These are phyloP conservation scores for Urocyon cinereoargenteus DNA, from an alignment of 2,797 vertebrate genomes.

Conservation along the genomic window DNA sequence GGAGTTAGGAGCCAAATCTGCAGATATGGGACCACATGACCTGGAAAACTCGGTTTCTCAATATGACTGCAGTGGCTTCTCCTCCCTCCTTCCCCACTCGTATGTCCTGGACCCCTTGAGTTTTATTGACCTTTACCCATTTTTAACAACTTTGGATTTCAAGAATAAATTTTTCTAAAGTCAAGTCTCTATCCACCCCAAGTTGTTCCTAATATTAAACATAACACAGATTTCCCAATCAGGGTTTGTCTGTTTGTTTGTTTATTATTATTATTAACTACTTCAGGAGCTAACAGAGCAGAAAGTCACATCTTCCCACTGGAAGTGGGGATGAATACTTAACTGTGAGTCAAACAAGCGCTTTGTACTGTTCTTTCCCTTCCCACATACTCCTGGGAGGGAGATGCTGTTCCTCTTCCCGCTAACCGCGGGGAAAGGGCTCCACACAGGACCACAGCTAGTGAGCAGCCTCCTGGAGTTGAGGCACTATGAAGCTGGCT, in stretches of 20 bases:
- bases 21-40: rapidly evolving
- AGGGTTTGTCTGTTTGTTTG: neutral
- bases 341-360: neutral
- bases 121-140: neutral
- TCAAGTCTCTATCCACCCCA: neutral
- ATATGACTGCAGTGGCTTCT: neutral
- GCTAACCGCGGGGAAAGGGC: neutral
- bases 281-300: neutral
- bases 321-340: neutral
- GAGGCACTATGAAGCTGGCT: neutral
- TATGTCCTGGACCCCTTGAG: neutral
- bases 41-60: neutral
- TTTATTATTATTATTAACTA: neutral
- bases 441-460: neutral
- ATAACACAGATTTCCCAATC: conserved; percentile 71
- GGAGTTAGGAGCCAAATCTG: neutral
- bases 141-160: neutral
- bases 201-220: conserved; percentile 32
- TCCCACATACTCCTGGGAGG: neutral
- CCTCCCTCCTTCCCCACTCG: neutral
- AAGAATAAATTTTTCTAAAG: neutral
- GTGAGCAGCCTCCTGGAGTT: neutral
- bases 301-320: neutral
- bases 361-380: neutral
- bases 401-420: neutral